Conservation (phyloP, 2,888 invertebrate species). For the Crematogaster levior region DNA sequence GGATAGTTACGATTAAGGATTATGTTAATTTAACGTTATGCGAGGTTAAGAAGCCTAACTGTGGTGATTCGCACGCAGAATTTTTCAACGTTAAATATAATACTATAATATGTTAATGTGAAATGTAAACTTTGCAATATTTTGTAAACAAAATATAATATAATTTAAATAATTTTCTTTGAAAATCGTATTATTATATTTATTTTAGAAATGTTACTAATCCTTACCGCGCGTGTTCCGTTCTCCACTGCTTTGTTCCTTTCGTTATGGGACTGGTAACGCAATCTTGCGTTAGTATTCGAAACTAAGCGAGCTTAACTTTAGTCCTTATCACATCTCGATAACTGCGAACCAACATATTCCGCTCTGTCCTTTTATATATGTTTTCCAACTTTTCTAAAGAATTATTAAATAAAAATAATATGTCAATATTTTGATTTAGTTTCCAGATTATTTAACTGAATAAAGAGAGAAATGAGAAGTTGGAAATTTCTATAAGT, state of each 20-base stretch:
- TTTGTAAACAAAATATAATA: not conserved
- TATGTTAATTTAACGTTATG: not conserved
- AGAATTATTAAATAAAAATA: not conserved
- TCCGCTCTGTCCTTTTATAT: not conserved
- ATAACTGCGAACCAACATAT: not conserved
- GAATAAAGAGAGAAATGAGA: not conserved
- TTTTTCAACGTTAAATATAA: not conserved
- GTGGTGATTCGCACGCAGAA: not conserved
- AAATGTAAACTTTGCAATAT: not conserved
- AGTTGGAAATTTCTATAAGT: not conserved
- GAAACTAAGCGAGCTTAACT: not conserved
- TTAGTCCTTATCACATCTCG: not conserved
- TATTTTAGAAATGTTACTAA: not conserved
- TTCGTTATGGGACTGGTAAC: not conserved
- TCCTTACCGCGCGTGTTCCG: not conserved
- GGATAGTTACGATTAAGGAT: not conserved
- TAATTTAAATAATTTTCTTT: slow-evolving; percentile 27
- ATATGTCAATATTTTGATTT: not conserved
- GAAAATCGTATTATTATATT: not conserved
- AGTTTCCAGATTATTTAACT: not conserved
- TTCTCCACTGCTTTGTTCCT: not conserved
- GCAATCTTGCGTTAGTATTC: not conserved
- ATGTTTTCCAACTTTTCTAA: too few species aligned
- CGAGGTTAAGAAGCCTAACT: not conserved
- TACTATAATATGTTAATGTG: not conserved